Base-by-base conservation (phyloP, 2,888 invertebrate genomes). In the Lamproptera curius region DNA sequence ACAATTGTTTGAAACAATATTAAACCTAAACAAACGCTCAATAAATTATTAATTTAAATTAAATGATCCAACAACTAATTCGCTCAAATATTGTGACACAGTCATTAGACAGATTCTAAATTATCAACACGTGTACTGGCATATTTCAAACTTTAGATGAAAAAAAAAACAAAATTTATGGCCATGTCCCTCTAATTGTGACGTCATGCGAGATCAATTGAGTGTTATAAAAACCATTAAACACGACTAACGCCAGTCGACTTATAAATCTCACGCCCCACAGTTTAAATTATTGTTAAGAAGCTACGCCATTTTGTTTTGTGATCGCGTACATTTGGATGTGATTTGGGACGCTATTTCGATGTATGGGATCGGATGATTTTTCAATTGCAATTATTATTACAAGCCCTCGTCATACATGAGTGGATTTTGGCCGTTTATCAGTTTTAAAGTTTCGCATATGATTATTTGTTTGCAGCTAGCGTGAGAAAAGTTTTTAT, bases 151-250 rank as follows among this genome's bases (percentile, higher is more conserved):
- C 70, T 66, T 73, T 73, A 67, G 66, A n/a, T n/a, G n/a, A n/a
- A n/a, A n/a, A n/a, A n/a, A 64, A 56, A 33, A 42, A 42, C 52
- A 67, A 64, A 71, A 72, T 73, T 72, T 76, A 77, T 67, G 59
- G 68, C 54, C 57, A 55, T 59, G 62, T 63, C 57, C 61, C 63
- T 63, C 63, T 57, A 57, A 54, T 61, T 70, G 74, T 74, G 71
- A 70, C 61, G 53, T 63, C 75, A 82, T 75, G 77, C 82, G 72
- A 73, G 70, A 74, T 80, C 79, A 85, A 86, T 85, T 80, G 82
- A 72, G 70, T 86, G 84, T 85, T 80, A 82, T 75, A 66, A 61
- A 82, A 82, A 79, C 82, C 82, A 84, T 83, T 84, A 73, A 80
- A 81, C 76, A 78, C 67, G 54, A 61, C 71, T 74, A 74, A 75